Evolutionary conservation across 2,888 invertebrate species (phyloP).

Genomic region (Luperina testacea): DNA sequence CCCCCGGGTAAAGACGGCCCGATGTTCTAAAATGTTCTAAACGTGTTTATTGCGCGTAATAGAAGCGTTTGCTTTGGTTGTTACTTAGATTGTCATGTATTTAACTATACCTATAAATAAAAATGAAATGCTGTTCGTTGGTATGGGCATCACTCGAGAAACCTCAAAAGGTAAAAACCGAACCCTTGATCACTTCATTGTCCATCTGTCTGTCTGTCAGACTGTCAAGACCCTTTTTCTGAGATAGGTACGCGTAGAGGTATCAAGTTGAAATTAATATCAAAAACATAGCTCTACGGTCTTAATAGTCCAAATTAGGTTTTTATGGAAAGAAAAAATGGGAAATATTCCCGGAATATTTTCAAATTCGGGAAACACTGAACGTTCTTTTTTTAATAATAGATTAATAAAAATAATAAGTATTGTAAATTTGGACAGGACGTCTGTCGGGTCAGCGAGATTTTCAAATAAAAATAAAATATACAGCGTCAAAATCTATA

Average conservation of each 20-base stretch:
- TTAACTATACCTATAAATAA: background rate
- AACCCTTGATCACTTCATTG: background rate
- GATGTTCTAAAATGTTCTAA: too few species aligned
- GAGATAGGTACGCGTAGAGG: background rate
- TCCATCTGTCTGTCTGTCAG: background rate
- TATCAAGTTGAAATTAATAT: background rate
- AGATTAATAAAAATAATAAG: background rate
- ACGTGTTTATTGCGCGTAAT: background rate
- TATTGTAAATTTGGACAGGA: background rate
- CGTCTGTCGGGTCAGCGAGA: background rate
- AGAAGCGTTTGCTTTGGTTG: background rate
- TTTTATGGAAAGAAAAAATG: background rate
- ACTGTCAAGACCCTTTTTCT: background rate
- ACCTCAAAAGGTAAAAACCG: background rate
- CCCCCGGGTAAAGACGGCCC: too few species aligned
- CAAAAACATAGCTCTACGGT: background rate
- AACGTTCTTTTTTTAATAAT: background rate
- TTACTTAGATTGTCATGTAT: background rate
- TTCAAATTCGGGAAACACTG: background rate
- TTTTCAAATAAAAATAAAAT: too few species aligned
- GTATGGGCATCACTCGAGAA: background rate
- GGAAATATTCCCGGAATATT: background rate
- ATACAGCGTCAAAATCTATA: too few species aligned
- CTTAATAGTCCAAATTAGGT: background rate
- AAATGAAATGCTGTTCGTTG: background rate